Evolutionary conservation across 2,888 invertebrate genomes (phyloP), one percentile per base, ranked within the genome.

Genomic region (Hydroisotoma schaefferi): DNA sequence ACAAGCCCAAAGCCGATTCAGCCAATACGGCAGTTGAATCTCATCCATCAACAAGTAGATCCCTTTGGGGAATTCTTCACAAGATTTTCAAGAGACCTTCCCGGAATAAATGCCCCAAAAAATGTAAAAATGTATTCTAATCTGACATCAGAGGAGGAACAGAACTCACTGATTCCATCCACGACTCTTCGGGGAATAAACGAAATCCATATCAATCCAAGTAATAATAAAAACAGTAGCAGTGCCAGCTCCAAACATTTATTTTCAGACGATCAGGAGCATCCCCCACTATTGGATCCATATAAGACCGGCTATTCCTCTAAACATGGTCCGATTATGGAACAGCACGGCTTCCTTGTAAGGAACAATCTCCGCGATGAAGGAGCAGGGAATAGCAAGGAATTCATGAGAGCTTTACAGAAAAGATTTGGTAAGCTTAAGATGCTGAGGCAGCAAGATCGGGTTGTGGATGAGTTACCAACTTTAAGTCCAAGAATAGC

Each of bases 401-500:
- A 58, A 26, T 58, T 58, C 46, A 51, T 57, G 18, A 58, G 58
- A 55, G 38, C 37, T 49, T 49, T 57, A 20, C 48, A 27, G 15
- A 40, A 55, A 40, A 26, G 46, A 46, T 44, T 57, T 57, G 57
- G n/a, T 49, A 61, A 61, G 57, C 48, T 61, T 53, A 61, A 57
- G 57, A 57, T 48, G 29, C 26, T 46, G n/a, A 55, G 55, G 18
- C 22, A 55, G 8, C 20, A 37, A 18, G 23, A 28, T 22, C 37
- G 49, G 22, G 1, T 60, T 29, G 26, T 33, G n/a, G n/a, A n/a
- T n/a, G n/a, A n/a, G n/a, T n/a, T n/a, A n/a, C n/a, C n/a, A n/a
- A n/a, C n/a, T n/a, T n/a, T n/a, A n/a, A n/a, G n/a, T n/a, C n/a
- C n/a, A n/a, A n/a, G n/a, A n/a, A n/a, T n/a, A n/a, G n/a, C n/a